Evolutionary conservation across 2,797 vertebrate genomes (phyloP).

Genomic region (Anguilla megastoma): DNA sequence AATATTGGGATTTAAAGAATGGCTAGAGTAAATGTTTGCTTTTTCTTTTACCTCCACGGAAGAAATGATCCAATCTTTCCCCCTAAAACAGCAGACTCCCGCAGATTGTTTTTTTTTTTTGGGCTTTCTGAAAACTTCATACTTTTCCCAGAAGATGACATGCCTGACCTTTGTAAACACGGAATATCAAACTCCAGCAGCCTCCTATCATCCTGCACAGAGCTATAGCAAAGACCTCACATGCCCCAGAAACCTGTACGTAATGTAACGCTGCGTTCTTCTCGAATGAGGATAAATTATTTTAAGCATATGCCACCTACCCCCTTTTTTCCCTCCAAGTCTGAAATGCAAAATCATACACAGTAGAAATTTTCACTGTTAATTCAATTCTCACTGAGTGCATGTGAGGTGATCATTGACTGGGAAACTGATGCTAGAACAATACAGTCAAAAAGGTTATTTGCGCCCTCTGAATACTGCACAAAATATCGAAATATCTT

Average conservation of each 20-base stretch:
- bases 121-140: neutral
- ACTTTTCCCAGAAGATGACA: constrained; percentile 51
- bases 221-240: neutral
- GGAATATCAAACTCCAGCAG: constrained; percentile 13
- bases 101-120: neutral
- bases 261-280: neutral
- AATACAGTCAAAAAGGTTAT: no score
- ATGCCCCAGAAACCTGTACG: neutral
- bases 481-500: no score
- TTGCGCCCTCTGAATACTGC: no score
- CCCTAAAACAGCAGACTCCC: no score
- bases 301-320: neutral
- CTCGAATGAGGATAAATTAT: neutral
- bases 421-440: no score
- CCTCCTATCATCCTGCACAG: no score
- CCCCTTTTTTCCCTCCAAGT: neutral
- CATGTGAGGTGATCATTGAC: no score
- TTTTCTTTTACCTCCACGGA: neutral
- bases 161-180: constrained; percentile 53
- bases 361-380: no score
- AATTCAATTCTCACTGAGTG: no score
- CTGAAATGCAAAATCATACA: no score
- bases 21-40: neutral
- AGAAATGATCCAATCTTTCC: neutral
- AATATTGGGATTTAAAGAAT: neutral